Evolutionary conservation across 2,113 vertebrate genomes (phyloP).

Genomic region (Corythaeola cristata): DNA sequence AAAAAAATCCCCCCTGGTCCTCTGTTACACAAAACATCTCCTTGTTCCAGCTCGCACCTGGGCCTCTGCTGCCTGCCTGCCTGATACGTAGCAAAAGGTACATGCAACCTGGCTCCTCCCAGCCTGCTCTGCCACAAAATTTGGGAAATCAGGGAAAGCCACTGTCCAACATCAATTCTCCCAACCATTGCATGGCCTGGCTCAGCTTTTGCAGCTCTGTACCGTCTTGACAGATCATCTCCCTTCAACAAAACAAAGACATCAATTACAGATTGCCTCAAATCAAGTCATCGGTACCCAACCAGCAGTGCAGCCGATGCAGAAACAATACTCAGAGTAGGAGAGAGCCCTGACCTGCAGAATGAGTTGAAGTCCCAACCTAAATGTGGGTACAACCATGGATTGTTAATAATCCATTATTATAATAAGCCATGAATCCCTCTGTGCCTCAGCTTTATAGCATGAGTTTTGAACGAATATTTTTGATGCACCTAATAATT

Average conservation of each 20-base stretch:
- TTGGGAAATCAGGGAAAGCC: background rate
- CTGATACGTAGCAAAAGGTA: accelerated
- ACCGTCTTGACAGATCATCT: background rate
- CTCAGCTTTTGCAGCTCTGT: background rate
- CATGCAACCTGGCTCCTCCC: accelerated
- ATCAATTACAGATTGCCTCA: background rate
- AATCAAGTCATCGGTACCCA: background rate
- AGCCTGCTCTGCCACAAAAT: background rate
- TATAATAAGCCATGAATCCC: background rate
- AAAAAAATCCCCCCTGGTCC: background rate
- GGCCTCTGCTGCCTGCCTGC: background rate
- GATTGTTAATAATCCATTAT: background rate
- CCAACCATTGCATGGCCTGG: background rate
- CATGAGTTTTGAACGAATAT: background rate
- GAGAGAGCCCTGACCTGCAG: background rate
- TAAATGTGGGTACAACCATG: background rate
- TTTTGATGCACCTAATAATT: background rate
- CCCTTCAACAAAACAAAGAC: background rate
- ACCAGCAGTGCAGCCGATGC: background rate
- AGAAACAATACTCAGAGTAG: background rate
- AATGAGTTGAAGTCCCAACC: background rate
- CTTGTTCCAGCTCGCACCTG: background rate
- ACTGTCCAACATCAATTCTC: background rate
- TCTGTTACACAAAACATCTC: background rate
- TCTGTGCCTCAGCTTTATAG: background rate